Evolutionary conservation across 2,113 vertebrate genomes (phyloP).

Genomic region (Oryzias woworae): DNA sequence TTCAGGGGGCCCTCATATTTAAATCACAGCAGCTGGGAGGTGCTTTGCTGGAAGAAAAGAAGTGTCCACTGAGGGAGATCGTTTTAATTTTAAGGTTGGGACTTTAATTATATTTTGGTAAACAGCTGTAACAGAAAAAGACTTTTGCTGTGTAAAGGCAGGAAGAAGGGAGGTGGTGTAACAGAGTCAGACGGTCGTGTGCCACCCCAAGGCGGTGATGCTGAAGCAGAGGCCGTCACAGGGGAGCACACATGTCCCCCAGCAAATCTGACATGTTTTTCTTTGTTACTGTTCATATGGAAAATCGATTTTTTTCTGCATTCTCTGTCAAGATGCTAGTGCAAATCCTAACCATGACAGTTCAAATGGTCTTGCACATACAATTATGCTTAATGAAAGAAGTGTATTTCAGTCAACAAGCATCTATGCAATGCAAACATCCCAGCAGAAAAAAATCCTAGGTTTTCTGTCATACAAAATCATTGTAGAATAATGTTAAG

Average conservation of each 20-base stretch:
- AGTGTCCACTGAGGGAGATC: slow-evolving; percentile 50
- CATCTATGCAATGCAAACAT: slow-evolving; percentile 7
- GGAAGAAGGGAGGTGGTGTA: slow-evolving; percentile 31
- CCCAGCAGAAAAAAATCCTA: not conserved
- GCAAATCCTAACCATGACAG: slow-evolving; percentile 58
- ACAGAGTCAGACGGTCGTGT: slow-evolving; percentile 65
- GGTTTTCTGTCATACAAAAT: not conserved
- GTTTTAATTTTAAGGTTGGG: slow-evolving; percentile 53
- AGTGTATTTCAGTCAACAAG: slow-evolving; percentile 9
- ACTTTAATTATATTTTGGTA: slow-evolving; percentile 68
- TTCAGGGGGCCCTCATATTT: slow-evolving; percentile 66
- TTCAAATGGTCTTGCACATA: slow-evolving; percentile 14
- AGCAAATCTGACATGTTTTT: slow-evolving; percentile 43
- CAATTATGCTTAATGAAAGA: slow-evolving; percentile 16
- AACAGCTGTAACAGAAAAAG: slow-evolving; percentile 60
- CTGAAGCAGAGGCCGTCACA: slow-evolving; percentile 42
- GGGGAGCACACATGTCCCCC: slow-evolving; percentile 55
- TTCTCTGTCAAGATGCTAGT: slow-evolving; percentile 48
- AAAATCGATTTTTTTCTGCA: slow-evolving; percentile 48
- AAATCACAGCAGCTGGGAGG: slow-evolving; percentile 73
- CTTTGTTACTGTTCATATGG: slow-evolving; percentile 56
- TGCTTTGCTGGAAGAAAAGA: slow-evolving; percentile 52
- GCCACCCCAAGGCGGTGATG: slow-evolving; percentile 48
- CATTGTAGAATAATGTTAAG: no score
- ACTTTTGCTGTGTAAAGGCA: slow-evolving; percentile 15